phyloP scores from a whole-genome alignment of 2,113 vertebrate genomes.

The Lipotes vexillifer region DNA sequence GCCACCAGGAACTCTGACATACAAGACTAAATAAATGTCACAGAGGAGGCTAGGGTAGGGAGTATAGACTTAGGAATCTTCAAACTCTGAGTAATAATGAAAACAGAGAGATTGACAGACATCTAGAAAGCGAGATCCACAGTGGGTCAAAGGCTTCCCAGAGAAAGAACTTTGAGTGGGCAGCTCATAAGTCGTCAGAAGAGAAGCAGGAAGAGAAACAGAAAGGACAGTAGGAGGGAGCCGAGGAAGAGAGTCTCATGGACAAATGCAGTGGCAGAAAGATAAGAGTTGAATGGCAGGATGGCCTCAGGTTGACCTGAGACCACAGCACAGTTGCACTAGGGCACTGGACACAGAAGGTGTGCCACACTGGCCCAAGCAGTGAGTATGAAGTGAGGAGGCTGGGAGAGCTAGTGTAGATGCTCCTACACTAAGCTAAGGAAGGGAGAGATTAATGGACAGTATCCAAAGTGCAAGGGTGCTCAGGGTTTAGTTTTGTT shows the following conservation, averaged over 20 bases:
- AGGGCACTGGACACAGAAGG: neutral
- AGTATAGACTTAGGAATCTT: neutral
- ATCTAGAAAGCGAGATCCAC: neutral
- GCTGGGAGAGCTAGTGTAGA: neutral
- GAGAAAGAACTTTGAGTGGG: neutral
- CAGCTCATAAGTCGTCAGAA: neutral
- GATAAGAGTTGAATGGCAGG: neutral
- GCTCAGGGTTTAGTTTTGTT: neutral
- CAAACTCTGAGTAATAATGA: neutral
- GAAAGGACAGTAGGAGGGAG: neutral
- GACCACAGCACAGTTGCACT: accelerated
- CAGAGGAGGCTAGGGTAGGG: neutral
- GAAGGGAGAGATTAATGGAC: neutral
- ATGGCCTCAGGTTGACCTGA: neutral
- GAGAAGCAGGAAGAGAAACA: neutral
- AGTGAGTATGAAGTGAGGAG: too few relatives aligned
- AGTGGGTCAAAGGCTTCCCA: neutral
- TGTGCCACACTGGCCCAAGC: neutral
- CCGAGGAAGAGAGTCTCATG: neutral
- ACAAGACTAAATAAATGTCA: neutral
- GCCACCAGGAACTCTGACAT: neutral
- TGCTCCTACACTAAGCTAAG: neutral
- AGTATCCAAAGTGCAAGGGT: neutral
- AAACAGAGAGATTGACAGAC: neutral
- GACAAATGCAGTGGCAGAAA: neutral